Evolutionary conservation across 2,888 invertebrate species (phyloP), one percentile per base, ranked within the genome.

Genomic region (Dasypogon diadema): DNA sequence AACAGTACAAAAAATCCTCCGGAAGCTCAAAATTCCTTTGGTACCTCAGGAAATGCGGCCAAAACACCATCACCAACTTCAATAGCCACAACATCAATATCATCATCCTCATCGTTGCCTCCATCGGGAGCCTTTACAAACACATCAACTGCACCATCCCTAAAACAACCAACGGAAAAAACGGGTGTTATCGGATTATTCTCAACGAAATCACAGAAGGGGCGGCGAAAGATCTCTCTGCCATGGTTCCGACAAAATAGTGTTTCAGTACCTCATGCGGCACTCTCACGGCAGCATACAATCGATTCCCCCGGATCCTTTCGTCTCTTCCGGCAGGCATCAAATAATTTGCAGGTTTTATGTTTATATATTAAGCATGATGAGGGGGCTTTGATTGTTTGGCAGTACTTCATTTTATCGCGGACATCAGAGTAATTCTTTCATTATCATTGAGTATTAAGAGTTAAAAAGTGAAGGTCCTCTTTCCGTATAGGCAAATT

Each of bases 181-280:
- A 51, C 75, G 21, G 76, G 55, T 21, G 74, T 63, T 56, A 51
- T 75, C 18, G 76, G 77, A 75, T 55, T 77, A n/a, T 65, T 80
- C 30, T 77, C 76, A 60, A 81, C 77, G 73, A 89, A 88, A 86
- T 89, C 87, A 85, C 90, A 91, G 84, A 93, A 93, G 84, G 90
- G 91, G 80, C 91, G 93, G 78, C 90, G 95, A 82, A 96, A 95
- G 87, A 95, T 95, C 81, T 95, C 95, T 75, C 87, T 95, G 84
- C 95, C 95, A 80, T 96, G 95, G 95, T 95, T 95, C 87, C 89
- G 95, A 73, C 94, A 95, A 86, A 91, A 91, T 82, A 94, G 94
- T 77, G 91, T 92, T 80, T 89, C 90, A 82, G 89, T 90, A 81
- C 89, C 91, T 73, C 94, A 93, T 86, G 92, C 92, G 78, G 89